A percentile compares a stretch with the other conserved stretches of the same genome.
Evolutionary conservation across 1,140 invertebrate species (phyloP).

Genomic region (Melanaphis sacchari): DNA sequence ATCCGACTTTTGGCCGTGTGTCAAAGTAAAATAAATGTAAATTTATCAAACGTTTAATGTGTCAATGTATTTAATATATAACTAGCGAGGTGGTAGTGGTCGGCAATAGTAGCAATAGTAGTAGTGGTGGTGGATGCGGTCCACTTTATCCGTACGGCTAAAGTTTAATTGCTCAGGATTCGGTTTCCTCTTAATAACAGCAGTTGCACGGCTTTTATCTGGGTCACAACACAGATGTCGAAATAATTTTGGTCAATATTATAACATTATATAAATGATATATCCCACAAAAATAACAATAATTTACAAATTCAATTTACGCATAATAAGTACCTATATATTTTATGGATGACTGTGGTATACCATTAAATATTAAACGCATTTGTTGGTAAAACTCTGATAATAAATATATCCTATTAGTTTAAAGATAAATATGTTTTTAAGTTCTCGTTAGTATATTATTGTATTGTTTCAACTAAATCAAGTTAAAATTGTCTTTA

Average conservation of each 20-base stretch:
- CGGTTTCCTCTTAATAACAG: not conserved
- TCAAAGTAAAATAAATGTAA: constrained; percentile 16
- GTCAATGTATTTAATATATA: not conserved
- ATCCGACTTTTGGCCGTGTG: not conserved
- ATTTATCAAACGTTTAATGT: not conserved
- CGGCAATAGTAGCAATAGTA: not conserved
- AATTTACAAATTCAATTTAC: not conserved
- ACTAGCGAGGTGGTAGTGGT: not conserved
- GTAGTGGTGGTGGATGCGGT: not conserved
- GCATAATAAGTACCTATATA: not conserved
- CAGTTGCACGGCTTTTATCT: not conserved
- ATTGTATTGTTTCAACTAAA: not conserved
- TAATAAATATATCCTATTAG: not conserved
- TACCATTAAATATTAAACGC: not conserved
- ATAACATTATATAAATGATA: not conserved
- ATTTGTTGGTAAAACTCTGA: not conserved
- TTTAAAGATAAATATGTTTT: not conserved
- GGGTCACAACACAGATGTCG: not conserved
- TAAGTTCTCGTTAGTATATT: not conserved
- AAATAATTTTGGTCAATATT: not conserved
- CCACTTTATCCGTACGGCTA: not conserved
- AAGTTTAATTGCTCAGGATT: not conserved
- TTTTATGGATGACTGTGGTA: not conserved
- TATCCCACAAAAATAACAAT: not conserved
- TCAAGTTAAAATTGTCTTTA: not conserved